Evolutionary conservation across 2,888 invertebrate species (phyloP), one percentile per base, ranked within the genome.

Genomic region (Nemotelus nigrinus): DNA sequence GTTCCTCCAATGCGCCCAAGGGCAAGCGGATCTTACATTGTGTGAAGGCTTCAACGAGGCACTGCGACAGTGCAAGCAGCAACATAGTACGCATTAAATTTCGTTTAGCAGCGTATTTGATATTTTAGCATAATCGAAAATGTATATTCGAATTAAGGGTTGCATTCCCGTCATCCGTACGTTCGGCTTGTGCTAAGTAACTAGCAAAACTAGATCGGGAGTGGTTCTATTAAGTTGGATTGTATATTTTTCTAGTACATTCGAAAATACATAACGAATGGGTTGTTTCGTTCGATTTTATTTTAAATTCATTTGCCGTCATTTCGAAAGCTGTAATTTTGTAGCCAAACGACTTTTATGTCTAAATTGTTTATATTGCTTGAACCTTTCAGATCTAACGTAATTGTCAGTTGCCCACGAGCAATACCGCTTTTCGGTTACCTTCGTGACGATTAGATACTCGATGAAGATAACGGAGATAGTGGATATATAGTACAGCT

Each of bases 31-130:
- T 87, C 88, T 99, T 75, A 90, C 93, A 0, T 90, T 99, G 39
- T 99, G 99, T 85, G 95, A 97, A 86, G 98, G 98, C 79, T 99
- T 99, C 88, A 99, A 98, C 85, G 98, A 99, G 87, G 98, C 98
- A 77, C 90, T 99, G 79, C 93, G 96, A 84, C 96, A 98, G 86
- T 99, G 99, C 93, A 97, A 96, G 89, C 83, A 91, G 81, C 90
- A 92, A 85, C 91, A 95, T 88, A 92, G 94, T 90, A 84, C 92
- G 85, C 90, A 89, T 87, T 82, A 81, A 79, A 3, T 76, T 53
- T 53, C 53, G 41, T 7, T 45, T 55, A 48, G 63, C 25, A 39
- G 58, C 39, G 58, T n/a, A 25, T 25, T 25, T 25, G 25, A 25
- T 25, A 25, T 25, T 25, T 25, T 25, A 25, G 25, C 25, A 25